Percentiles rank a stretch among this genome's conserved stretches.
phyloP scores from a whole-genome alignment of 2,797 vertebrate genomes.

The Moxostoma hubbsi region DNA sequence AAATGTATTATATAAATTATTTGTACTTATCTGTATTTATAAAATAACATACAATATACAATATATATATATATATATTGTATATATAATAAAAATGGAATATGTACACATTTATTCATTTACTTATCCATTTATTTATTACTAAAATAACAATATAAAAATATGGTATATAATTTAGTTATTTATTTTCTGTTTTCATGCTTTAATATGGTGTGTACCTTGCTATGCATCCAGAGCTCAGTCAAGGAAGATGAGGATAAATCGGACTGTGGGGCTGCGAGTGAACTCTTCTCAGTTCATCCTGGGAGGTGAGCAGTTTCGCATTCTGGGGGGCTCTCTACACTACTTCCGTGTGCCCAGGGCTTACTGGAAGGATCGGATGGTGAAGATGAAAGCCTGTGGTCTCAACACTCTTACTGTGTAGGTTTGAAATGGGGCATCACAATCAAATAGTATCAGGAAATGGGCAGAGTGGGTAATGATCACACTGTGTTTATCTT shows the following conservation, averaged over 20 bases:
- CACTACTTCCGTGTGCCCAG: conserved; percentile 92
- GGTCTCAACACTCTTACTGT: conserved; percentile 93
- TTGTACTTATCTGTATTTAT: too few relatives aligned
- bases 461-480: background rate
- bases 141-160: too few relatives aligned
- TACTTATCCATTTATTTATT: too few relatives aligned
- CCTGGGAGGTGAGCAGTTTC: conserved; percentile 82
- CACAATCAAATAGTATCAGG: background rate
- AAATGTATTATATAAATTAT: too few relatives aligned
- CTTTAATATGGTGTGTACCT: background rate
- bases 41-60: too few relatives aligned
- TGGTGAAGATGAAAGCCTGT: conserved; percentile 92
- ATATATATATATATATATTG: too few relatives aligned
- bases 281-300: conserved; percentile 79
- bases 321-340: conserved; percentile 86
- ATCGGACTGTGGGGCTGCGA: conserved; percentile 79
- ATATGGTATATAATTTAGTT: background rate
- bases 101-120: too few relatives aligned
- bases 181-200: background rate
- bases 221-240: conserved; percentile 60
- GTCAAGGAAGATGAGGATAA: conserved; percentile 64
- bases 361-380: conserved; percentile 89
- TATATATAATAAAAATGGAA: too few relatives aligned
- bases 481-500: conserved; percentile 50
- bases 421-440: conserved; percentile 70